Evolutionary conservation across 2,888 invertebrate genomes (phyloP).

Genomic region (Tipula vernalis): DNA sequence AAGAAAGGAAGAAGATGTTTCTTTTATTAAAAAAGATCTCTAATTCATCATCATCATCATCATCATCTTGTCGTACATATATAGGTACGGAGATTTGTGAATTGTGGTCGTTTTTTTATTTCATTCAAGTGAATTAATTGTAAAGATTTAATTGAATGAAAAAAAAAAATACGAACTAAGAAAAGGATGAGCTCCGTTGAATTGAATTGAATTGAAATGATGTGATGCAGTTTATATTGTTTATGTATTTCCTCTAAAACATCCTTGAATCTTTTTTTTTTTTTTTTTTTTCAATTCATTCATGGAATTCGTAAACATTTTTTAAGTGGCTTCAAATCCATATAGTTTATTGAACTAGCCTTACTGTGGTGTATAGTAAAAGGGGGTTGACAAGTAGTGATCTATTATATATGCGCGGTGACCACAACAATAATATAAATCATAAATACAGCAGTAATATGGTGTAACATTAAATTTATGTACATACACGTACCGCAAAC

Average conservation of each 20-base stretch:
- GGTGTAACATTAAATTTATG: background rate
- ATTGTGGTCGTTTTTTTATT: background rate
- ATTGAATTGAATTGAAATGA: background rate
- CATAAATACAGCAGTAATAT: background rate
- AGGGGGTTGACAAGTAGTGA: background rate
- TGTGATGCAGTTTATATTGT: background rate
- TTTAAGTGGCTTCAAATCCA: background rate
- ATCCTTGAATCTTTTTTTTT: background rate
- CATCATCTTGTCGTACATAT: too few relatives aligned
- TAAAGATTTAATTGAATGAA: background rate
- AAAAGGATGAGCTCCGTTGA: background rate
- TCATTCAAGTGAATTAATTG: background rate
- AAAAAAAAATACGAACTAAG: background rate
- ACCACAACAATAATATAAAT: background rate
- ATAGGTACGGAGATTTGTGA: background rate
- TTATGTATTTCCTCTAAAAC: background rate
- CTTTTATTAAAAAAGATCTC: background rate
- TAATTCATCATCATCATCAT: background rate
- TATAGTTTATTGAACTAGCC: background rate
- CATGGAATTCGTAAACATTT: background rate
- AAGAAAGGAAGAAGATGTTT: background rate
- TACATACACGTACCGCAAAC: background rate
- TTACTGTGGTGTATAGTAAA: background rate
- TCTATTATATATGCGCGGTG: background rate
- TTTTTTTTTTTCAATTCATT: background rate